A percentile compares a stretch with the other conserved stretches of the same genome.
phyloP scores from a whole-genome alignment of 1,140 invertebrate genomes.

The Ceratina japonica region DNA sequence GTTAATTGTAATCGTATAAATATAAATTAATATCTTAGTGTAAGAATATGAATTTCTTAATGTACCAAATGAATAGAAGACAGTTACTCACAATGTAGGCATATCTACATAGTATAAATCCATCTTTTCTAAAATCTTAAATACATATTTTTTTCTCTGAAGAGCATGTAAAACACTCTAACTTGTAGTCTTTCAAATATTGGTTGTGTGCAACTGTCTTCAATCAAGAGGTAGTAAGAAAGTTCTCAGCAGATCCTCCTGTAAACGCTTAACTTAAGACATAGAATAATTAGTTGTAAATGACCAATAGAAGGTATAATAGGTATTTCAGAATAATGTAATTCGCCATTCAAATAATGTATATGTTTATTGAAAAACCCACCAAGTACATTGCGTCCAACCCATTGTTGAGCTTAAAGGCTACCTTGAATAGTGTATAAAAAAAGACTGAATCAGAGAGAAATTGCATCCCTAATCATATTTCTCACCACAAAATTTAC shows the following conservation, averaged over 20 bases:
- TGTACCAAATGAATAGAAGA: not conserved
- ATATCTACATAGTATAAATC: not conserved
- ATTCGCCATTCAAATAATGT: conserved; percentile 30
- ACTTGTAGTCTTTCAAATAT: not conserved
- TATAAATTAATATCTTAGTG: not conserved
- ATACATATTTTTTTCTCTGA: no score
- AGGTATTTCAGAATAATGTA: conserved; percentile 47
- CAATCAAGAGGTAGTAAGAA: not conserved
- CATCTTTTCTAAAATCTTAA: no score
- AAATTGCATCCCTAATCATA: not conserved
- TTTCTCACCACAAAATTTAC: not conserved
- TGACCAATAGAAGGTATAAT: conserved; percentile 28
- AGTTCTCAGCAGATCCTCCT: not conserved
- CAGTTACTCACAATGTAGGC: conserved; percentile 1
- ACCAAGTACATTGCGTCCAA: conserved; percentile 42
- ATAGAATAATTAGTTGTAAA: conserved; percentile 16
- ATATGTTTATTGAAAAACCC: conserved; percentile 57
- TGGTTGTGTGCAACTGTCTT: not conserved
- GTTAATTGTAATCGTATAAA: not conserved
- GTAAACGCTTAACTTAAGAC: not conserved
- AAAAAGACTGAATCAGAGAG: not conserved
- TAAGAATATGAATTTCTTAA: not conserved
- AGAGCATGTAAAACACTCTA: no score
- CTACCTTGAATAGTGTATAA: not conserved
- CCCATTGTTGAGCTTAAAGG: conserved; percentile 8